A percentile compares a stretch with the other conserved stretches of the same genome.
These are phyloP conservation scores for Drosophila lacertosa DNA, from an alignment of 1,140 invertebrate genomes.

Conservation along the genomic window DNA sequence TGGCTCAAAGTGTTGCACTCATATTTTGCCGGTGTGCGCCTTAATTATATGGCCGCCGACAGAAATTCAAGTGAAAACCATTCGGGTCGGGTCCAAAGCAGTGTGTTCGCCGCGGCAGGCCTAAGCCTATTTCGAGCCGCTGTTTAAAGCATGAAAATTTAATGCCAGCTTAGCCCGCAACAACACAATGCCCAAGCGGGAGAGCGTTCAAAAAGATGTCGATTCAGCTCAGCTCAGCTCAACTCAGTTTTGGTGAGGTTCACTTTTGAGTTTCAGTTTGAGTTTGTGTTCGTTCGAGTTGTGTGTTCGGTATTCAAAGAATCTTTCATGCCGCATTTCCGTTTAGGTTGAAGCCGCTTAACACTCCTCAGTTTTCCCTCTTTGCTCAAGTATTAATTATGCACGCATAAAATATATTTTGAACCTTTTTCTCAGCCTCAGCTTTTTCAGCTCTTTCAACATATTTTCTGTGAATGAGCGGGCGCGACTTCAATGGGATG, in stretches of 20 bases:
- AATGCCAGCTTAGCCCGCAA: conserved; percentile 71
- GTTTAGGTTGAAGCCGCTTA: conserved; percentile 57
- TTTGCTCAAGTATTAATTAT: conserved; percentile 74
- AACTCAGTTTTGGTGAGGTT: not conserved
- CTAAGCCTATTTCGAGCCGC: conserved; percentile 79
- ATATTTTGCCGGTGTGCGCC: conserved; percentile 79
- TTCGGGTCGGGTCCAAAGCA: conserved; percentile 26
- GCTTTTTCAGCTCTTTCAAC: conserved; percentile 39
- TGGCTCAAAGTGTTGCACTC: conserved; percentile 73
- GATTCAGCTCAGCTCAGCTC: conserved; percentile 17
- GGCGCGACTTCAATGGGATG: conserved; percentile 76
- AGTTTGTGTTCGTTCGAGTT: not conserved
- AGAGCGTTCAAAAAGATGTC: conserved; percentile 38
- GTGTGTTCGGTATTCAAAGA: conserved; percentile 49
- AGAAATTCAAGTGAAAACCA: conserved; percentile 79
- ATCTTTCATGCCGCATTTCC: conserved; percentile 72
- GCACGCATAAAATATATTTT: conserved; percentile 82
- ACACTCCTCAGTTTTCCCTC: conserved; percentile 13
- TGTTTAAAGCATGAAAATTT: conserved; percentile 79
- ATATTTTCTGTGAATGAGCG: conserved; percentile 54
- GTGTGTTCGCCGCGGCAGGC: conserved; percentile 1
- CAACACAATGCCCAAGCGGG: conserved; percentile 51
- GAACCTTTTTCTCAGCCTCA: conserved; percentile 62
- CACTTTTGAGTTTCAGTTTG: not conserved
- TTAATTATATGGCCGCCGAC: conserved; percentile 79